Base-by-base conservation (phyloP, 2,888 invertebrate species). In the Candidula unifasciata region DNA sequence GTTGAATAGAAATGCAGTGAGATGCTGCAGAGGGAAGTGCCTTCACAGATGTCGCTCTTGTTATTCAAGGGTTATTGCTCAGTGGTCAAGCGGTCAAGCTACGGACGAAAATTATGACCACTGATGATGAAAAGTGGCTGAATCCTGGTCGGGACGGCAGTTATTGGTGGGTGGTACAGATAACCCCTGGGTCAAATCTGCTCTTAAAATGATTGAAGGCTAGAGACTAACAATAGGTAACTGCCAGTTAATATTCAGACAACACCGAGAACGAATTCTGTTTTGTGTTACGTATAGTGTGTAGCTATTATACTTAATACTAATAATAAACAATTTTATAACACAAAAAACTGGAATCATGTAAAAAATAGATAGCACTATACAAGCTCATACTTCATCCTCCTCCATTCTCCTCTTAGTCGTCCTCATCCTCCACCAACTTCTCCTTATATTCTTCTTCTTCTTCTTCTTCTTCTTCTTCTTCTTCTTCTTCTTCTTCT, bases 31-130 rank as follows among this genome's bases (percentile, higher is more conserved):
- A 3, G 24, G 24, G 69, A 71, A 69, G 71, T 30, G 64, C 13
- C 69, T 71, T 71, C 71, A 60, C 82, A 82, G 82, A 74, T 82
- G 82, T 73, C 82, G 52, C 82, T 60, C 69, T 82, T 82, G 82
- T 82, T 82, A 82, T 82, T 82, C 74, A 44, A 73, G 82, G 82
- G 82, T 82, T 82, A 82, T 82, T 69, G 73, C 82, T 33, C 82
- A 74, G 82, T 82, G 82, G 82, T 82, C 82, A 82, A 74, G 74
- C 82, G 74, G 82, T 82, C 82, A 82, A 73, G 24, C 68, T 77
- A 21, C 52, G 77, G 77, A 30, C 76, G 76, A 52, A 77, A 74
- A 82, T 82, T 76, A 82, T 82, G 77, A 82, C 82, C 82, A 57
- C 44, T 68, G 77, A 82, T 82, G 82, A 82, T 82, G 76, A 82